Conservation (phyloP, 2,113 vertebrate genomes). For the Macrotis lagotis region DNA sequence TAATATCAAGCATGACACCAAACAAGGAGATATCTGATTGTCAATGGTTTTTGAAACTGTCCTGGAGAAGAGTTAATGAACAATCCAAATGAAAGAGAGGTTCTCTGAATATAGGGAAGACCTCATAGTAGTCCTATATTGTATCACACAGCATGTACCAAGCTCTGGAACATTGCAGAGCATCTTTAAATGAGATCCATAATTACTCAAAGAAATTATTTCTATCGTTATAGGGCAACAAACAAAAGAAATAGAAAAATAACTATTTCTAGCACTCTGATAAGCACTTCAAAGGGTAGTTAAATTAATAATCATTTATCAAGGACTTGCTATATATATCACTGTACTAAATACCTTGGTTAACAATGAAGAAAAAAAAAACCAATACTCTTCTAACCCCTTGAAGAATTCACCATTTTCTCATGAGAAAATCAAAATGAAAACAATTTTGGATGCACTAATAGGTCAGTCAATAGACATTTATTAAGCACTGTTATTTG, state of each 20-base stretch:
- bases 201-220: not conserved
- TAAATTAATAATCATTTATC: not conserved
- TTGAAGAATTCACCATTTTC: not conserved
- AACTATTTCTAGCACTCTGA: not conserved
- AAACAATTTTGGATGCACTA: not conserved
- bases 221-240: too few species aligned
- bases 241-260: not conserved
- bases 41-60: not conserved
- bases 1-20: not conserved
- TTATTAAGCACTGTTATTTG: not conserved
- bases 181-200: not conserved
- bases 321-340: not conserved
- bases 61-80: not conserved
- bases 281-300: not conserved
- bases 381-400: not conserved
- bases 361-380: not conserved
- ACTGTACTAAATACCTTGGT: not conserved
- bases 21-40: not conserved
- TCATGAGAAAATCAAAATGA: not conserved
- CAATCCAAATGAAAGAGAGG: not conserved
- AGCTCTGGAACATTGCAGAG: not conserved
- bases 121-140: not conserved
- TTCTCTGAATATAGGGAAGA: not conserved
- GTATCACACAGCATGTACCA: not conserved
- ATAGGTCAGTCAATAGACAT: not conserved